Base-by-base conservation (phyloP, 2,797 vertebrate genomes). In the Anniella stebbinsi region DNA sequence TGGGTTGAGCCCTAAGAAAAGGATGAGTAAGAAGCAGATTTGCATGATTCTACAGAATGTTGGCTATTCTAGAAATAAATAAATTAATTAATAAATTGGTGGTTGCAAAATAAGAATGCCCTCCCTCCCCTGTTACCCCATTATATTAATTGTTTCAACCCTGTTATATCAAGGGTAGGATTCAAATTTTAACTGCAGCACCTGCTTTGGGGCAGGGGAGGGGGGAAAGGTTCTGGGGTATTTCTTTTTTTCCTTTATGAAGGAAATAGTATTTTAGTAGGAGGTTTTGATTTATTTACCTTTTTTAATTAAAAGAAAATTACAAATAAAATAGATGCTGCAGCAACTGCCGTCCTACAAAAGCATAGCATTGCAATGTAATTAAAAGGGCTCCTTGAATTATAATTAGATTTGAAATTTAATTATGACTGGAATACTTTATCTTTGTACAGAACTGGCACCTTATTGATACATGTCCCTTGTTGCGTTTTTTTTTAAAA, bases 261-360 rank as follows among this genome's bases (percentile, higher is more conserved):
- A 92, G 84, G 94, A 95, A 96, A 95, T 97, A 96, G 96, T 94
- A 81, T 95, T 97, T 95, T 96, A 97, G 95, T 90, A 93, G 54
- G 84, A 88, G 91, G 83, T 91, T 97, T 95, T 97, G 96, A 97
- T 97, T 97, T 97, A 97, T 97, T 97, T 97, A 96, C 96, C 95
- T 97, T 97, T 97, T 96, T 97, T 97, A 98, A 98, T 98, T 97
- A 97, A 97, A 96, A 95, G 95, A 97, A 97, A 97, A 97, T 97
- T 97, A 95, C 94, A 97, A 93, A 96, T 97, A 97, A 96, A 90
- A 97, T 97, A 97, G 95, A 96, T 96, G 95, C 93, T 96, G 96
- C 94, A 96, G 93, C 95, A 97, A 95, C 97, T 95, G 89, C 96
- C 95, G 95, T 95, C 94, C 90, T 93, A 96, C 94, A 95, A 97